phyloP scores from a whole-genome alignment of 2,797 vertebrate genomes.

The Sebastes itinus region DNA sequence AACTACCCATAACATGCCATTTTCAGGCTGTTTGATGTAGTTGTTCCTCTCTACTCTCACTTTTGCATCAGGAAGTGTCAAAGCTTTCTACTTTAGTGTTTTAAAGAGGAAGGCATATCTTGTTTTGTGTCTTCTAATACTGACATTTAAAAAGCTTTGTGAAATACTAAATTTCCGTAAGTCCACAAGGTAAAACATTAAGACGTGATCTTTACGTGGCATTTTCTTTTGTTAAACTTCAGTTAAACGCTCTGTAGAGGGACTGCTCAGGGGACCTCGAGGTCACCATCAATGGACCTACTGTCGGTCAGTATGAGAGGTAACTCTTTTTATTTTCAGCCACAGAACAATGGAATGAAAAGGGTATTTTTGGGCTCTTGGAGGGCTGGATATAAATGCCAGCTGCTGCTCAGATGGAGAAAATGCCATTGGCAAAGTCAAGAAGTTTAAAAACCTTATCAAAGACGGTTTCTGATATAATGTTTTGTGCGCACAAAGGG shows the following conservation, averaged over 20 bases:
- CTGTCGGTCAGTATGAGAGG: slow-evolving; percentile 40
- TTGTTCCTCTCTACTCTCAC: background rate
- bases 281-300: slow-evolving; percentile 52
- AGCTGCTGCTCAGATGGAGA: slow-evolving; percentile 53
- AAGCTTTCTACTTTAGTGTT: background rate
- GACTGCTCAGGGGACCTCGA: slow-evolving; percentile 49
- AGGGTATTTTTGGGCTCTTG: slow-evolving; percentile 48
- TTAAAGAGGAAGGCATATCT: background rate
- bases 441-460: slow-evolving; percentile 63
- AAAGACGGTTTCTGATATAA: slow-evolving; percentile 49
- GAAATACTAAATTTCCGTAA: slow-evolving; percentile 26
- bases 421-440: slow-evolving; percentile 62
- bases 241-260: slow-evolving; percentile 24
- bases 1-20: background rate
- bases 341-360: slow-evolving; percentile 56
- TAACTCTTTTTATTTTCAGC: slow-evolving; percentile 42
- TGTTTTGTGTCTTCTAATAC: slow-evolving; percentile 13
- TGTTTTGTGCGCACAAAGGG: slow-evolving; percentile 18
- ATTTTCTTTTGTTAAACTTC: slow-evolving; percentile 66
- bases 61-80: background rate
- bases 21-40: slow-evolving; percentile 15
- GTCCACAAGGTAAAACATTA: slow-evolving; percentile 48
- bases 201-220: slow-evolving; percentile 55
- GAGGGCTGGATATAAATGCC: slow-evolving; percentile 68
- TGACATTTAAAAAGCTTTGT: slow-evolving; percentile 60